A percentile compares a stretch with the other conserved stretches of the same genome.
These are phyloP conservation scores for Microhierax caerulescens DNA, from an alignment of 2,797 vertebrate species.

Conservation along the genomic window DNA sequence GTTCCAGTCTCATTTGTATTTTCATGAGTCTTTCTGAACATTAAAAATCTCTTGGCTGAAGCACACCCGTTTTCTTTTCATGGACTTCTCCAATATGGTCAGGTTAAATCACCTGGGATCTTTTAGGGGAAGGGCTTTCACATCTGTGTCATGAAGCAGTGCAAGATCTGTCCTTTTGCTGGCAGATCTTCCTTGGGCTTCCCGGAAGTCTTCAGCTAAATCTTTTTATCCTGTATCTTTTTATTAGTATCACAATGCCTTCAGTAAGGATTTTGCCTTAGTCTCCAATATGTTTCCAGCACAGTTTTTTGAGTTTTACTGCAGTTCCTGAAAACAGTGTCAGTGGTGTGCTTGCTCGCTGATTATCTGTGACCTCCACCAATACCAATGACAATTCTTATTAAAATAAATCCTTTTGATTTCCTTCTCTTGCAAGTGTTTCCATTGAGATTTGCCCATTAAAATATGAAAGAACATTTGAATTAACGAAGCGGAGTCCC, in stretches of 20 bases:
- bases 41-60: neutral
- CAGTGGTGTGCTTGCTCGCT: neutral
- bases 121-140: neutral
- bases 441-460: slow-evolving; percentile 2
- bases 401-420: slow-evolving; percentile 4
- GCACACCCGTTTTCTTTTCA: neutral
- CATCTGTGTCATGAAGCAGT: neutral
- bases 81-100: neutral
- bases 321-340: neutral
- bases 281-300: neutral
- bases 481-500: neutral
- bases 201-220: neutral
- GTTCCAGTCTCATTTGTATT: neutral
- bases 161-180: neutral
- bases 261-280: neutral
- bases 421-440: neutral
- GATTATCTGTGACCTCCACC: slow-evolving; percentile 11
- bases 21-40: neutral
- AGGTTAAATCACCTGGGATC: neutral
- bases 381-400: neutral
- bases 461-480: slow-evolving; percentile 33
- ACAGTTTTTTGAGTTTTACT: neutral
- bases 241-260: neutral
- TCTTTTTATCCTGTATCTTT: neutral
- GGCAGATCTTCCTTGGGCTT: neutral